Conservation (phyloP, 2,888 invertebrate species). For the Anarsia innoxiella region DNA sequence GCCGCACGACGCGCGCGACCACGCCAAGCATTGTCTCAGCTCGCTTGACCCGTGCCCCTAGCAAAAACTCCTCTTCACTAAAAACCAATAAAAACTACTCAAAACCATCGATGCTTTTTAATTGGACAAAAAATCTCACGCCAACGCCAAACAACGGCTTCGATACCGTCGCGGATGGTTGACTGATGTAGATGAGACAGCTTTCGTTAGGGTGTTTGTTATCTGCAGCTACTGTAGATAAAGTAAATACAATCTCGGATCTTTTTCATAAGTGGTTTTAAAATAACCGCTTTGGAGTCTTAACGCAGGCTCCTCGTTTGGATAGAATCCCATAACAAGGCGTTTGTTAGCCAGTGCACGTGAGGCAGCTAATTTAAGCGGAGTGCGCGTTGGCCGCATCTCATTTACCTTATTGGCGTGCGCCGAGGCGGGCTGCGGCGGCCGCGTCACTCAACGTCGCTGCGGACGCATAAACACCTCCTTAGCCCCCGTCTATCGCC, state of each 20-base stretch:
- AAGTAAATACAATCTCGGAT: no score
- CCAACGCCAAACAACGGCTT: no score
- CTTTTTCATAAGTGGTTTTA: not conserved
- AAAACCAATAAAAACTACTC: constrained; percentile 44
- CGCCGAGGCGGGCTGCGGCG: constrained; percentile 39
- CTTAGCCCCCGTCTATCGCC: constrained; percentile 41
- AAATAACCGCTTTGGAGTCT: not conserved
- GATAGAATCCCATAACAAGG: constrained; percentile 51
- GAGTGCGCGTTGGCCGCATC: constrained; percentile 37
- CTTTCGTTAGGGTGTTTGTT: no score
- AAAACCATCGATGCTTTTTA: constrained; percentile 48
- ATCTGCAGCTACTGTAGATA: not conserved
- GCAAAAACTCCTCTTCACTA: constrained; percentile 47
- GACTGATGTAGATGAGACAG: constrained; percentile 6
- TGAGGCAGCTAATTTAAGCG: constrained; percentile 44
- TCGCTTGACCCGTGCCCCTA: constrained; percentile 70
- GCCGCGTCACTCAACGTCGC: constrained; percentile 64
- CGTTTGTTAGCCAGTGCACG: constrained; percentile 43
- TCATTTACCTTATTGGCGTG: constrained; percentile 63
- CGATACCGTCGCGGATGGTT: constrained; percentile 6
- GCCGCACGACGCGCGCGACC: constrained; percentile 51
- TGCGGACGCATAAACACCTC: constrained; percentile 53
- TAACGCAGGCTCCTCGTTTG: constrained; percentile 31
- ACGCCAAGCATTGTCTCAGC: constrained; percentile 65
- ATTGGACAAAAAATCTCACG: constrained; percentile 55